Base-by-base conservation (phyloP, 92 coral and sea anemone genomes). In the Micromussa lordhowensis region DNA sequence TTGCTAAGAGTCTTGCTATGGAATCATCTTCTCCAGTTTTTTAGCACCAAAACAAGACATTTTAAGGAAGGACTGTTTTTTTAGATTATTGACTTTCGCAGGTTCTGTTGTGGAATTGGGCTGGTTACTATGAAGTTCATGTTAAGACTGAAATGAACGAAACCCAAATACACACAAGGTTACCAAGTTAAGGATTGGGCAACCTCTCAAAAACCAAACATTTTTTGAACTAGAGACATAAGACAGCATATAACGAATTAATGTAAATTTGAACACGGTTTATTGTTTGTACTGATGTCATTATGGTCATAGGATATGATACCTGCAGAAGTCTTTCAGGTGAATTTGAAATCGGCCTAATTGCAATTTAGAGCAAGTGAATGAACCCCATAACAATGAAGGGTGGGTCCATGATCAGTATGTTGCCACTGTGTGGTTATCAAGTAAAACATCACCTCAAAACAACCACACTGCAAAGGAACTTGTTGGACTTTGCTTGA, bases 1-100 rank as follows among this genome's bases (percentile, higher is more conserved):
- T 77, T 40, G 48, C 83, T 32, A 72, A 86, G 77, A 84, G 51
- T 34, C 77, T 84, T 74, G 35, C 83, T 22, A 77, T 86, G 83
- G 83, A 77, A 78, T 24, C 89, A 9, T 86, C 83, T 13, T 86
- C 89, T 19, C 89, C 89, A 77, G 81, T 86, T 77, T 86, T 86
- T 66, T 86, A 78, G 58, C 26, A 35, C 49, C 8, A 14, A 24
- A n/a, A 0, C 14, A 73, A 34, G 78, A 6, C 26, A 73, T 35
- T 73, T 73, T 71, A 35, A 73, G 19, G 5, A 49, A 35, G 38
- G 2, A 12, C 28, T 73, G 26, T 21, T 73, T 32, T 70, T 34
- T 71, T 3, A 63, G 29, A 24, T 17, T 2, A 3, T 24, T 5
- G 30, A 7, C 14, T 5, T 63, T 63, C 29, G 24, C 11, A 24